Evolutionary conservation across 2,113 vertebrate species (phyloP), one percentile per base, ranked within the genome.

Genomic region (Beaufortia kweichowensis): DNA sequence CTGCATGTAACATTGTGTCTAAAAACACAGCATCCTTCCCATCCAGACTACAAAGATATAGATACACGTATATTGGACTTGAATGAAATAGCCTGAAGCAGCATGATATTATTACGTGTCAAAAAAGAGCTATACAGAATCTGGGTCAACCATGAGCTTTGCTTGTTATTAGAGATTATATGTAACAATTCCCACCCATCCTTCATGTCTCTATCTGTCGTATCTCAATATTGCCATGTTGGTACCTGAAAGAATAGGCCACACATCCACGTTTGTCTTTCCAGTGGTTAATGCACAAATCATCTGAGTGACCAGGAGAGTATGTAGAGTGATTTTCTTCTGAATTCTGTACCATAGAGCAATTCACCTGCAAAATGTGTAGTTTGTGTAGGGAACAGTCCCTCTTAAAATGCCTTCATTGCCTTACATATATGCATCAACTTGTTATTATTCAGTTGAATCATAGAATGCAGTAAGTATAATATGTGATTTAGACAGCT

Each of bases 171-270:
- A 21, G 23, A 55, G 29, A 75, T 53, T 55, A 62, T 17, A 77
- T 39, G 53, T 17, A 76, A 65, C 6, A 68, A 41, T 48, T 56
- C 29, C 23, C 26, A 46, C 56, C 64, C 50, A 9, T 28, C n/a
- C 33, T n/a, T n/a, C n/a, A n/a, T 14, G 24, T 19, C 4, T 67
- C 5, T 24, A 3, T 19, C 12, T 5, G n/a, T n/a, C n/a, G n/a
- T n/a, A n/a, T 46, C 15, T 46, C 43, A 26, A 19, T 63, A 50
- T 63, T 53, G 19, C n/a, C 48, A 23, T 39, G 21, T 46, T 15
- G 48, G 48, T 76, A 92, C 91, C 91, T 91, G 86, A 92, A 93
- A 59, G 90, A 92, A 79, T 92, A 92, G 4, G 89, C 88, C 31
- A 92, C 83, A 84, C 92, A 92, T 2, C 76, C 74, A 28, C 28